phyloP scores from a whole-genome alignment of 2,113 vertebrate species.

The Chloropsis hardwickii region DNA sequence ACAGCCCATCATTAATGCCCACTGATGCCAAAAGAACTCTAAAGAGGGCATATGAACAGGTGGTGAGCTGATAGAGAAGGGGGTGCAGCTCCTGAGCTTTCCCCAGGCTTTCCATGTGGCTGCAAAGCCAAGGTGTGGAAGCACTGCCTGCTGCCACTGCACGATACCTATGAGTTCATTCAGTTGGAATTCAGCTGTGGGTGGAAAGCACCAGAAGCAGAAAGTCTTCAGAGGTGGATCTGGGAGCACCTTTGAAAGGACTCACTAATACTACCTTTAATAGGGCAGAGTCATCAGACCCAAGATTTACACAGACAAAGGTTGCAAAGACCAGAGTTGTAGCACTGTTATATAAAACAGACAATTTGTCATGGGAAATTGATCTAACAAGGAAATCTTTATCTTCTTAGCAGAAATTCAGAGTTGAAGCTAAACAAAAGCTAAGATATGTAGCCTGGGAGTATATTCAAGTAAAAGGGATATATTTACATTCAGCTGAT shows the following conservation, averaged over 20 bases:
- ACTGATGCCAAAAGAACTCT: background rate
- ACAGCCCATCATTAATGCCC: background rate
- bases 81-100: background rate
- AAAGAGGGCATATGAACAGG: background rate
- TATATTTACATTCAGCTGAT: background rate
- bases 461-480: background rate
- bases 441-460: background rate
- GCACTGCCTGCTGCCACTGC: background rate
- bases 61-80: background rate
- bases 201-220: background rate
- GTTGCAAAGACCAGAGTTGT: background rate
- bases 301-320: background rate
- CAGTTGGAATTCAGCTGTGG: background rate
- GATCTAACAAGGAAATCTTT: background rate
- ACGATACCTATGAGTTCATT: fast-evolving
- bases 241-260: background rate
- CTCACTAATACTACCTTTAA: background rate
- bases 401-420: background rate
- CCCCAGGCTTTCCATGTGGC: background rate
- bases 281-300: background rate
- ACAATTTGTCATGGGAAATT: background rate
- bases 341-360: background rate
- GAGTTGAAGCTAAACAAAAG: background rate
- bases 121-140: background rate
- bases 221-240: background rate